These are phyloP conservation scores for Meta bourneti DNA, from an alignment of 2,888 invertebrate genomes.

Conservation along the genomic window DNA sequence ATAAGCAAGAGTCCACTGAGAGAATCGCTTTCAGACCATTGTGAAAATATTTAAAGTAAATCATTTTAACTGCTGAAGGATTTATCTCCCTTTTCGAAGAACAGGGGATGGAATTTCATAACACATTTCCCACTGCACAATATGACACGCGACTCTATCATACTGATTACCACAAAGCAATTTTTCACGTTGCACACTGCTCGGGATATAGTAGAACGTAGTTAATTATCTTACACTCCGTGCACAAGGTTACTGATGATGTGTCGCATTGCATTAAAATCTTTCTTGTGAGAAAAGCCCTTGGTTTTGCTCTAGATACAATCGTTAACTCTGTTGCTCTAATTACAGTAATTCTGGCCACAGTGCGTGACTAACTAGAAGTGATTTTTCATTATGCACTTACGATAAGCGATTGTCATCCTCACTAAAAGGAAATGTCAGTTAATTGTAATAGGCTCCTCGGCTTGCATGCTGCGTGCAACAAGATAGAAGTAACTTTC, in stretches of 20 bases:
- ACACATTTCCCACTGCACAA: background rate
- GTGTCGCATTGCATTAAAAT: conserved; percentile 56
- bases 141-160: background rate
- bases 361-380: conserved; percentile 52
- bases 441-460: conserved; percentile 30
- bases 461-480: no score
- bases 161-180: background rate
- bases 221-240: conserved; percentile 29
- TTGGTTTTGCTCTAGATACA: conserved; percentile 3
- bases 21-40: no score
- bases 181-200: background rate
- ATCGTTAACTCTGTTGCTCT: conserved; percentile 54
- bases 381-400: conserved; percentile 64
- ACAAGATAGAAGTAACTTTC: background rate
- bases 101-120: background rate
- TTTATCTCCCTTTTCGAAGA: background rate
- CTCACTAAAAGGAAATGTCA: conserved; percentile 51
- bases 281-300: conserved; percentile 43
- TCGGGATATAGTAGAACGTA: background rate
- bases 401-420: conserved; percentile 57
- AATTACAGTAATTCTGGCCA: conserved; percentile 43
- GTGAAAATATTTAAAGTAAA: background rate
- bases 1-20: no score
- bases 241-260: conserved; percentile 49
- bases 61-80: background rate